Evolutionary conservation across 2,888 invertebrate genomes (phyloP), one percentile per base, ranked within the genome.

Genomic region (Eumacrocentrus americanus): DNA sequence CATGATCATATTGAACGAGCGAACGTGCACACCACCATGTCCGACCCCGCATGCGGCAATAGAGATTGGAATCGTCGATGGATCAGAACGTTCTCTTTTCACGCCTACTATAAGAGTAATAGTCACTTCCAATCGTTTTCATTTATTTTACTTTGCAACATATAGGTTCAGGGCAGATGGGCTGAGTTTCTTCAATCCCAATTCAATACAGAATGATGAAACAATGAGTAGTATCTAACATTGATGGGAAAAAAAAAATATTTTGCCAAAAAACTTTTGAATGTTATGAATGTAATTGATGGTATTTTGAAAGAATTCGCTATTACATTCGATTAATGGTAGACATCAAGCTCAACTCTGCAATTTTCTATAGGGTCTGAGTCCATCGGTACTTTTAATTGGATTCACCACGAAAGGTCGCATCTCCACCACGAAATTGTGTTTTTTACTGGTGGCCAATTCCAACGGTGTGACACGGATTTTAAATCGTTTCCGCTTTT

Each of bases 401-500:
- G 70, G 70, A 73, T 74, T 75, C 74, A 69, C 66, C 12, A 65
- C 60, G 62, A 64, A 65, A 71, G 69, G 72, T 70, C 69, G 67
- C 70, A 72, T 53, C 58, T 62, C 58, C 54, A 52, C 55, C 38
- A 44, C 70, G 72, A 76, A 76, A 78, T 77, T 76, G 74, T 74
- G 71, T 76, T 76, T 63, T 75, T 74, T 72, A 72, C 72, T 68
- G 68, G 70, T 67, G 68, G 72, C 71, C 76, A 77, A 78, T 78
- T 77, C 70, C 73, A 70, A 62, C 65, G 65, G 66, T 67, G 63
- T 70, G 70, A 29, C 68, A 70, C 69, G 71, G 71, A 76, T 79
- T 77, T 76, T 50, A 75, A 78, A 78, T 74, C 72, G 50, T 9
- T 22, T 37, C 22, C 37, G 23, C 18, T 53, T 16, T n/a, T 25